Percentiles rank a stretch among this genome's conserved stretches.
phyloP scores from a whole-genome alignment of 2,797 vertebrate species.

The Percopsis omiscomaycus region DNA sequence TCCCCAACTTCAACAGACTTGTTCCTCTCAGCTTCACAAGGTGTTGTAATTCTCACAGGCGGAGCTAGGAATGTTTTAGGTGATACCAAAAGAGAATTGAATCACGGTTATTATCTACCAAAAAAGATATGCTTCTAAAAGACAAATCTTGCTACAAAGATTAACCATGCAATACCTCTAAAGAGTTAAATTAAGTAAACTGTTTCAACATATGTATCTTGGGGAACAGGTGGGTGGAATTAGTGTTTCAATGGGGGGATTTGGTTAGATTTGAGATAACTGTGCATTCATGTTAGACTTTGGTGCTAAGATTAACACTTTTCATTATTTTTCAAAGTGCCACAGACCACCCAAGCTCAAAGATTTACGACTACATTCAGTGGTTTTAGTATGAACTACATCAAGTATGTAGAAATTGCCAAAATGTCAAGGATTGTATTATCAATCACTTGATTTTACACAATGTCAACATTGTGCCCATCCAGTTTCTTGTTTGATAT shows the following conservation, averaged over 20 bases:
- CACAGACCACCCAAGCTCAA: slow-evolving; percentile 51
- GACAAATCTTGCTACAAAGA: slow-evolving; percentile 54
- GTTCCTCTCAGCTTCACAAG: slow-evolving; percentile 70
- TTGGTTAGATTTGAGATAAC: slow-evolving; percentile 62
- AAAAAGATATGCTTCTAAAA: slow-evolving; percentile 34
- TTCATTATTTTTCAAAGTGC: slow-evolving; percentile 31
- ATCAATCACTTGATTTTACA: slow-evolving; percentile 58
- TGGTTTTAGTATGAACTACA: slow-evolving; percentile 54
- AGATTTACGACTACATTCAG: slow-evolving; percentile 31
- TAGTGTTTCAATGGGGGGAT: slow-evolving; percentile 53
- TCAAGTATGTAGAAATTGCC: slow-evolving; percentile 44
- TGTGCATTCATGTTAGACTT: slow-evolving; percentile 58
- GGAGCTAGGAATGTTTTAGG: slow-evolving; percentile 76
- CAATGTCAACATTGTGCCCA: slow-evolving; percentile 63
- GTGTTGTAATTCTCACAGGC: slow-evolving; percentile 70
- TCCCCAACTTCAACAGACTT: slow-evolving; percentile 69
- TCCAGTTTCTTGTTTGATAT: slow-evolving; percentile 68
- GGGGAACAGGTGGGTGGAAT: slow-evolving; percentile 31
- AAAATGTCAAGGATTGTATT: slow-evolving; percentile 56
- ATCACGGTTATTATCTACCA: slow-evolving; percentile 65
- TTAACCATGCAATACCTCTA: slow-evolving; percentile 65
- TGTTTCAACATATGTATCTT: slow-evolving; percentile 36
- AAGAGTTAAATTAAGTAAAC: slow-evolving; percentile 44
- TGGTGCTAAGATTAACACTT: slow-evolving; percentile 36
- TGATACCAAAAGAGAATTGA: slow-evolving; percentile 74